Conservation (phyloP, 2,888 invertebrate species). For the Pterostichus niger region DNA sequence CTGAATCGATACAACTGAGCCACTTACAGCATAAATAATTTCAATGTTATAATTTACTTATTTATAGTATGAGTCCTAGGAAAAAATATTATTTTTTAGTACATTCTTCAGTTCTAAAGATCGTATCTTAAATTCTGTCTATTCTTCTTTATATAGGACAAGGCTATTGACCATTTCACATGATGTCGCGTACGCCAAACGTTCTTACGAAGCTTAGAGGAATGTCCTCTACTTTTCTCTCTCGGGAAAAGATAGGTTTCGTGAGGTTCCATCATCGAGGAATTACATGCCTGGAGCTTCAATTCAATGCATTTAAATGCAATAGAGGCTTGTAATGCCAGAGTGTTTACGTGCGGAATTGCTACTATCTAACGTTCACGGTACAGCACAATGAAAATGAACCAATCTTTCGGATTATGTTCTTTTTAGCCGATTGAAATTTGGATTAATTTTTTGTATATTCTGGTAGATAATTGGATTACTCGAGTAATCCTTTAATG, state of each 20-base stretch:
- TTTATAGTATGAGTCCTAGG: too few relatives aligned
- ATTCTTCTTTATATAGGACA: neutral
- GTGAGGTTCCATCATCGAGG: constrained; percentile 26
- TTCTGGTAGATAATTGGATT: constrained; percentile 22
- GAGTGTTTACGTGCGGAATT: constrained; percentile 38
- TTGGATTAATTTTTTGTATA: constrained; percentile 20
- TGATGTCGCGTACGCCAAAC: neutral
- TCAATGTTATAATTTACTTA: too few relatives aligned
- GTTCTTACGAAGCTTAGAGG: constrained; percentile 7
- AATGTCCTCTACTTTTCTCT: constrained; percentile 15
- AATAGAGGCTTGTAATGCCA: constrained; percentile 24
- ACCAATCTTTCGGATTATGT: constrained; percentile 54
- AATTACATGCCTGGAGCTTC: constrained; percentile 20
- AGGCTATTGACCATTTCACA: constrained; percentile 11
- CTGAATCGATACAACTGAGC: too few relatives aligned
- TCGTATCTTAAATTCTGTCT: neutral
- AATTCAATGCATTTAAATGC: constrained; percentile 48
- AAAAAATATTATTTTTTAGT: neutral
- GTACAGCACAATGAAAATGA: constrained; percentile 35
- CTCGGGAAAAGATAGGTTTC: constrained; percentile 2
- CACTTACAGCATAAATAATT: too few relatives aligned
- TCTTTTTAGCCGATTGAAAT: constrained; percentile 36
- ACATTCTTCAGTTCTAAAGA: neutral
- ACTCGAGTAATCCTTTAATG: constrained; percentile 16
- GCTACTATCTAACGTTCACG: neutral